Evolutionary conservation across 30 jellyfish, hydroid and myxozoan species (phyloP).

Genomic region (Rhopilema esculentum): DNA sequence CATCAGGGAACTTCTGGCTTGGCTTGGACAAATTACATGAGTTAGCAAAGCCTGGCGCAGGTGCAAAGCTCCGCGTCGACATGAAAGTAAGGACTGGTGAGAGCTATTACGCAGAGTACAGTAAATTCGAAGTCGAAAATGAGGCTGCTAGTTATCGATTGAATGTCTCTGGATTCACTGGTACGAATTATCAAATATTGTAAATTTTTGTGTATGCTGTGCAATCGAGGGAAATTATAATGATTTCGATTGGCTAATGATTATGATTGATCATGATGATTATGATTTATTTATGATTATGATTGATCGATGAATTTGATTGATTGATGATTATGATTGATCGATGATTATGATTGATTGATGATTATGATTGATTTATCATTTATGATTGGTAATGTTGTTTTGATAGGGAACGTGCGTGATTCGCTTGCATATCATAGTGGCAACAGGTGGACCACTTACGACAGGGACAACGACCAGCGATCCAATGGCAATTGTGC

Average conservation of each 20-base stretch:
- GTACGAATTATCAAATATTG: neutral
- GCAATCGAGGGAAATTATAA: too few species aligned
- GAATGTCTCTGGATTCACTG: slow-evolving; percentile 19
- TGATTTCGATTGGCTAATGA: too few species aligned
- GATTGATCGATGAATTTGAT: too few species aligned
- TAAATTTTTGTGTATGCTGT: too few species aligned
- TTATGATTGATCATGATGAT: too few species aligned
- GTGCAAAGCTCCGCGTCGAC: slow-evolving; percentile 35
- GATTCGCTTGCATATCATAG: slow-evolving; percentile 12
- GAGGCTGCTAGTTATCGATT: slow-evolving; percentile 34
- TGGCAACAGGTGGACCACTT: slow-evolving; percentile 20
- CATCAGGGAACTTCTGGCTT: slow-evolving; percentile 20
- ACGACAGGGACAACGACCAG: slow-evolving; percentile 41
- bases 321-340: too few species aligned
- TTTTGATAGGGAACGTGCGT: neutral
- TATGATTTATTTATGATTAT: too few species aligned
- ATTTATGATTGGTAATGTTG: neutral
- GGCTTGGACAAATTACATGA: slow-evolving; percentile 40
- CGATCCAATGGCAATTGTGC: slow-evolving; percentile 25
- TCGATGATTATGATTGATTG: too few species aligned
- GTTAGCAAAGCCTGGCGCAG: slow-evolving; percentile 20
- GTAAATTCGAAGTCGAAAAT: slow-evolving; percentile 23
- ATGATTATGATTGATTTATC: too few species aligned
- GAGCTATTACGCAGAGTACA: slow-evolving; percentile 21
- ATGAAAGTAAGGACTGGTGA: neutral